Evolutionary conservation across 2,888 invertebrate genomes (phyloP), one percentile per base, ranked within the genome.

Genomic region (Pseudeuparius sepicola): DNA sequence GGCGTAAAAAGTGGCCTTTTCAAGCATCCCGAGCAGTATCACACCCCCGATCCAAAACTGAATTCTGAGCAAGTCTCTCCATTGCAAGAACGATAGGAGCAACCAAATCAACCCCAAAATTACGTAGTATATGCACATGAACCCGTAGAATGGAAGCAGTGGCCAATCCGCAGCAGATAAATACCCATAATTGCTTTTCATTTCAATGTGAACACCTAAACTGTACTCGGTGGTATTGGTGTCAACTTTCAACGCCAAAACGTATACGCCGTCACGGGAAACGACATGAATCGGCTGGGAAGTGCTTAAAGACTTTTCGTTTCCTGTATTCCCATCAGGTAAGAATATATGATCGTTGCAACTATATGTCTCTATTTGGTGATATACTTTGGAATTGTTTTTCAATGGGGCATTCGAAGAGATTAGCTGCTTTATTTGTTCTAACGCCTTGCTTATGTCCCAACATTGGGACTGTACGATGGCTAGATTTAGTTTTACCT

Each of bases 11-110:
- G 88, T 83, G 3, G 93, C 89, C 56, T 81, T 84, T 61, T 86
- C 86, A 17, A 85, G 54, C 83, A 85, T 83, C 25, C 92, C 88
- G 2, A 92, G 64, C 7, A 92, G 63, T 36, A 92, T 88, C 7
- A 92, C 89, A 15, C 78, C 89, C 4, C 90, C 92, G 55, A 96
- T 90, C 92, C 93, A 94, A 64, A 90, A 93, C 66, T 96, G 94
- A 25, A 94, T 84, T 17, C 92, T 69, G 32, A 94, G 68, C 13
- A 94, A 65, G 59, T 94, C 93, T 24, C 86, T 71, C 90, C 92
- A 94, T 61, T 88, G 87, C 47, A 81, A 65, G 50, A 82, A 85
- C 34, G 87, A 85, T 30, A 89, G 75, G 1, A 75, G 54, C 32
- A 92, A 67, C 94, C 94, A 94, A 18, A 75, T 70, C 1, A 85